These are phyloP conservation scores for Scaptomyza hsui DNA, from an alignment of 1,140 invertebrate species.

Conservation along the genomic window DNA sequence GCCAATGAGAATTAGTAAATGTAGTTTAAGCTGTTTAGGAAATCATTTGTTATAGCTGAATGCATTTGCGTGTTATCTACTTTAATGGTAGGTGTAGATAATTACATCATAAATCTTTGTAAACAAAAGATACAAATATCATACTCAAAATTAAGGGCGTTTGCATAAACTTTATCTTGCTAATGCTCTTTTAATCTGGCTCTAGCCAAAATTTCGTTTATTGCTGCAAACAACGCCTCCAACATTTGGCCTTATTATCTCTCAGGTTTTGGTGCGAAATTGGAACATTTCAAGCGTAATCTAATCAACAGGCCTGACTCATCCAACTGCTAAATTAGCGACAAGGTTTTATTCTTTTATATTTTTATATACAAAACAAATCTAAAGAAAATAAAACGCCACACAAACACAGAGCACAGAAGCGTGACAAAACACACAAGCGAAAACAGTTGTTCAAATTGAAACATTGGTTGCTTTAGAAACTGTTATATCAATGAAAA, in stretches of 20 bases:
- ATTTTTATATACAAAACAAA: slow-evolving; percentile 36
- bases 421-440: slow-evolving; percentile 53
- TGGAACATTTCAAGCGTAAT: slow-evolving; percentile 38
- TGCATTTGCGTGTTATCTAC: slow-evolving; percentile 2
- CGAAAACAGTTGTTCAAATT: slow-evolving; percentile 66
- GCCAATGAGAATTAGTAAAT: not conserved
- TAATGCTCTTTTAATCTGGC: slow-evolving; percentile 1
- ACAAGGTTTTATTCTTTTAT: slow-evolving; percentile 56
- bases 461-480: slow-evolving; percentile 18
- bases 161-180: slow-evolving; percentile 14
- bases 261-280: not conserved
- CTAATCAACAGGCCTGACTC: slow-evolving; percentile 68
- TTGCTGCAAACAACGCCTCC: slow-evolving; percentile 38
- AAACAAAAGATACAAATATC: slow-evolving; percentile 4
- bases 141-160: slow-evolving; percentile 17
- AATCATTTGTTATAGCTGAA: too few species aligned
- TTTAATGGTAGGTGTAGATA: too few species aligned
- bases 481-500: slow-evolving; percentile 13
- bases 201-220: not conserved
- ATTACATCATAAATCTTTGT: too few species aligned
- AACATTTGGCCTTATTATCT: slow-evolving; percentile 40
- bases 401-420: slow-evolving; percentile 41
- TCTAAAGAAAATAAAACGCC: slow-evolving; percentile 27
- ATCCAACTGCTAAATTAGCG: slow-evolving; percentile 45
- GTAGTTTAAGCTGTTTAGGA: too few species aligned